phyloP scores from a whole-genome alignment of 1,140 invertebrate species.

The Megalopta genalis region DNA sequence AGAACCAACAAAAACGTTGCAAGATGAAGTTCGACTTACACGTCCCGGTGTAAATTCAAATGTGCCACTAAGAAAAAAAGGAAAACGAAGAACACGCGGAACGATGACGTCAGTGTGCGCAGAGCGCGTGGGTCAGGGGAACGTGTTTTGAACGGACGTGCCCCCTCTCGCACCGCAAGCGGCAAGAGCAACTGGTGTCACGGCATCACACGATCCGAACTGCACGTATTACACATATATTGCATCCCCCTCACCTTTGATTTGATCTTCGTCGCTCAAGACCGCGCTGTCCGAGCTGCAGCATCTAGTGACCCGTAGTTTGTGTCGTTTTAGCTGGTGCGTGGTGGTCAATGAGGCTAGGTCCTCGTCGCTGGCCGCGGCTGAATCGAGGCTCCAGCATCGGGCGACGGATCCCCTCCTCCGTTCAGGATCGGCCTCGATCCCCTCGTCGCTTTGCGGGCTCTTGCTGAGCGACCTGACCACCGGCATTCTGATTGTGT shows the following conservation, averaged over 20 bases:
- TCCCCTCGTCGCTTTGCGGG: conserved; percentile 74
- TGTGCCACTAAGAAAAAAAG: neutral
- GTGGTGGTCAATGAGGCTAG: conserved; percentile 9
- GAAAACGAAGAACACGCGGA: neutral
- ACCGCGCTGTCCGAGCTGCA: conserved; percentile 81
- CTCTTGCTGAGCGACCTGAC: conserved; percentile 63
- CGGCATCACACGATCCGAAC: neutral
- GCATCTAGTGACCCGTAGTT: conserved; percentile 75
- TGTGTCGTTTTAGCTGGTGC: conserved; percentile 56
- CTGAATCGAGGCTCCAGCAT: conserved; percentile 74
- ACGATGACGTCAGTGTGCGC: conserved; percentile 32
- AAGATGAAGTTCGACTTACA: no score
- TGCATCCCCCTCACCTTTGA: conserved; percentile 66
- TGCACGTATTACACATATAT: neutral
- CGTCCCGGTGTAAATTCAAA: neutral
- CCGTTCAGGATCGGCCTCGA: conserved; percentile 68
- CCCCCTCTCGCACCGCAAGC: neutral
- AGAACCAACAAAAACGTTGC: no score
- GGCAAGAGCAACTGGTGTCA: conserved; percentile 24
- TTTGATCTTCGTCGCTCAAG: conserved; percentile 80
- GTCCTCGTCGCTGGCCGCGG: conserved; percentile 70
- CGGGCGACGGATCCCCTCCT: conserved; percentile 55
- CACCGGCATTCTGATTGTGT: conserved; percentile 62
- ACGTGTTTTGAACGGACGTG: neutral
- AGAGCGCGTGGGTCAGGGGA: conserved; percentile 28